These are phyloP conservation scores for Steinernema carpocapsae DNA, from an alignment of 2,888 invertebrate species.

Conservation along the genomic window DNA sequence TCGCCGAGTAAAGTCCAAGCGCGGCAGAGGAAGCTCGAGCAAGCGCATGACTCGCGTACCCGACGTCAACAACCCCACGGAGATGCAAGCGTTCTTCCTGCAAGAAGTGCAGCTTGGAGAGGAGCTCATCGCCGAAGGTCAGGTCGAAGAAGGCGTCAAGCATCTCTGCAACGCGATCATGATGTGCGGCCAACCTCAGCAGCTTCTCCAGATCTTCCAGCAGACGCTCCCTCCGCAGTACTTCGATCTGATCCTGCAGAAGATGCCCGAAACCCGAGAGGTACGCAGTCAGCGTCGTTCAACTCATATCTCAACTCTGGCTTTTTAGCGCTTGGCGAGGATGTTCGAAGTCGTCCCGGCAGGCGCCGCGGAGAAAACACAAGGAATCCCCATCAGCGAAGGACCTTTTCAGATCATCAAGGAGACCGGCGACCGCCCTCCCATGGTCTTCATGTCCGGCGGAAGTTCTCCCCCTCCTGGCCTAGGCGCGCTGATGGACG, in stretches of 20 bases:
- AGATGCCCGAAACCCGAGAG: constrained; percentile 54
- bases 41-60: constrained; percentile 72
- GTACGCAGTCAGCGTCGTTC: constrained; percentile 36
- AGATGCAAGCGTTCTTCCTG: constrained; percentile 86
- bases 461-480: constrained; percentile 12
- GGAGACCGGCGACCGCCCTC: constrained; percentile 4
- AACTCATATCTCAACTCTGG: too few relatives aligned
- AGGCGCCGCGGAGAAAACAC: constrained; percentile 44
- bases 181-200: constrained; percentile 91
- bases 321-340: constrained; percentile 42
- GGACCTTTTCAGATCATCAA: constrained; percentile 30
- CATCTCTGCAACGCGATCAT: constrained; percentile 95
- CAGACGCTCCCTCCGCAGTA: constrained; percentile 93
- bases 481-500: constrained; percentile 46
- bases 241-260: constrained; percentile 74
- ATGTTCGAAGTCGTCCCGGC: constrained; percentile 46
- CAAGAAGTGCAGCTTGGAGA: constrained; percentile 90
- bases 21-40: constrained; percentile 34
- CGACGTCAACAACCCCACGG: constrained; percentile 88
- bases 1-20: constrained; percentile 41
- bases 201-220: constrained; percentile 85
- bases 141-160: constrained; percentile 84
- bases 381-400: constrained; percentile 44
- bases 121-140: constrained; percentile 81
- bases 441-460: constrained; percentile 27